Evolutionary conservation across 92 coral and sea anemone genomes (phyloP).

Genomic region (Paragorgia papillata): DNA sequence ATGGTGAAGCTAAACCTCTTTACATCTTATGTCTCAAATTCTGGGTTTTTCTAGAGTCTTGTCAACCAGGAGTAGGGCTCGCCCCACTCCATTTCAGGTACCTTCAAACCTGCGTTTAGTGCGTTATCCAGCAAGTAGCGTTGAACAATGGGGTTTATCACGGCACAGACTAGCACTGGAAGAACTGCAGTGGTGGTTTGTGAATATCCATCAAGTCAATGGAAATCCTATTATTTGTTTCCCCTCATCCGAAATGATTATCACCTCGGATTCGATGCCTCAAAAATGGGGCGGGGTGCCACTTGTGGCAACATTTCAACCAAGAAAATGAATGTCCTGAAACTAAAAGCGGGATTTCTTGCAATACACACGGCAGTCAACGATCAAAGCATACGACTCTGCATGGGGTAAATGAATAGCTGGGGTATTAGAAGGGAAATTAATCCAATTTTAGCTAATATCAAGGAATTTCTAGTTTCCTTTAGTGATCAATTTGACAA

Average conservation of each 20-base stretch:
- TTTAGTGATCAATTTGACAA: slow-evolving; percentile 21
- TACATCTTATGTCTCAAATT: slow-evolving; percentile 38
- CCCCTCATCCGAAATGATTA: slow-evolving; percentile 42
- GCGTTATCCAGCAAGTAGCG: slow-evolving; percentile 42
- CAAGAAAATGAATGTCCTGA: slow-evolving; percentile 54
- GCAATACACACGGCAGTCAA: slow-evolving; percentile 55
- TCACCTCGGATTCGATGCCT: slow-evolving; percentile 55
- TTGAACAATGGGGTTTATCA: slow-evolving; percentile 41
- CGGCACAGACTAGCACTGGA: slow-evolving; percentile 19
- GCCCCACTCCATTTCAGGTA: slow-evolving; percentile 52
- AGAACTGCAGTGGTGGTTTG: slow-evolving; percentile 55
- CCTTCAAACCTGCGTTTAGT: slow-evolving; percentile 24
- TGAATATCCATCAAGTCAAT: slow-evolving; percentile 38
- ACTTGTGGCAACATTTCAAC: slow-evolving; percentile 37
- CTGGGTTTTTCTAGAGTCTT: slow-evolving; percentile 48
- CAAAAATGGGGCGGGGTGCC: slow-evolving; percentile 61
- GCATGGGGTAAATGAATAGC: slow-evolving; percentile 49
- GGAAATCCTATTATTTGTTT: slow-evolving; percentile 45
- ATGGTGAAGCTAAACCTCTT: slow-evolving; percentile 57
- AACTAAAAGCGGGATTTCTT: slow-evolving; percentile 53
- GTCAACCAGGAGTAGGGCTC: slow-evolving; percentile 46
- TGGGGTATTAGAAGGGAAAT: slow-evolving; percentile 62
- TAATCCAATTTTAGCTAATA: slow-evolving; percentile 57
- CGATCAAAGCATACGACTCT: slow-evolving; percentile 52
- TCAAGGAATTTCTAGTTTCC: slow-evolving; percentile 5